Base-by-base conservation (phyloP, 1,140 invertebrate genomes). In the Zaprionus taronus region DNA sequence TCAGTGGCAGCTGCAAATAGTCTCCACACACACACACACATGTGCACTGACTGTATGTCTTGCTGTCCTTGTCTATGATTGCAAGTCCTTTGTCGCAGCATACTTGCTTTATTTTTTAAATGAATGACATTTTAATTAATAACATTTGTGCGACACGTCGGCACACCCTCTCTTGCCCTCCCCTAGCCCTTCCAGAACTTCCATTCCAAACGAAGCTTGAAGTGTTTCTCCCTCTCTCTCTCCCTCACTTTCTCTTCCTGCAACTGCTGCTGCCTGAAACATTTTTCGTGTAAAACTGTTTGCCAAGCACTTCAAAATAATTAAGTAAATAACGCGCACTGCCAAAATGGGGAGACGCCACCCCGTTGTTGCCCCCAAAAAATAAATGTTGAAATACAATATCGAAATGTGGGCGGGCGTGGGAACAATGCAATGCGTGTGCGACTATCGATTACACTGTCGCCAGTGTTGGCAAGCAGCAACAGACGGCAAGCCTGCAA, bases 51-150 rank as follows among this genome's bases (percentile, higher is more conserved):
- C 5, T 1, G 14, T 56, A 26, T 31, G 20, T 34, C 28, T 55
- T 64, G 15, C 44, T 17, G 15, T 53, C 63, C 63, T 41, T 56
- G 34, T 60, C 57, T 60, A 60, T 58, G 57, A 47, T 20, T 60
- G 57, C 57, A 61, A 28, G 77, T 89, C 84, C 78, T 85, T 79
- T 72, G 57, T 60, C 56, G 47, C 47, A 36, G 66, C 14, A 60
- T 69, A 20, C 51, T 57, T 57, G 47, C 47, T 38, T 75, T 75
- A 36, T 51, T 62, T 68, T 66, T 71, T 38, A 86, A 80, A 81
- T 89, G 83, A 91, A 91, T 91, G 89, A 91, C 89, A 85, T 91
- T 91, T 91, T 91, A 91, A 91, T 91, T 91, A 91, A 91, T 91
- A 91, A 91, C 89, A 91, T 91, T 91, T 91, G 85, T 85, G 85